These are phyloP conservation scores for Holacanthus passer DNA, from an alignment of 2,113 vertebrate genomes.

Conservation along the genomic window DNA sequence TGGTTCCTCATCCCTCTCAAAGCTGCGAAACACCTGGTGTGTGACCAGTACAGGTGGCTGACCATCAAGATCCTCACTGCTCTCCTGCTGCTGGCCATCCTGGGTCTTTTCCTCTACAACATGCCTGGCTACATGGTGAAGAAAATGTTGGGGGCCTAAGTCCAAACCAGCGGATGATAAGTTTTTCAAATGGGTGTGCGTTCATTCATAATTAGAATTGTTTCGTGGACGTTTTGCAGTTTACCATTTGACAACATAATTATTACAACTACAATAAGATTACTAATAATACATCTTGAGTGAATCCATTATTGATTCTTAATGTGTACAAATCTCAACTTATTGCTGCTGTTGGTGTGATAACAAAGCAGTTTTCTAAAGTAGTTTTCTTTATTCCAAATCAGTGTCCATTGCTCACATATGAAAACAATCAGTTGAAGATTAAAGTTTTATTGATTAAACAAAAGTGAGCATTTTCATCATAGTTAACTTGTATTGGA, in stretches of 20 bases:
- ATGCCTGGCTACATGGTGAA: slow-evolving; percentile 98
- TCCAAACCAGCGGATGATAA: not conserved
- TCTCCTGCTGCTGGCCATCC: slow-evolving; percentile 89
- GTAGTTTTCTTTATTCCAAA: not conserved
- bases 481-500: slow-evolving; percentile 9
- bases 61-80: slow-evolving; percentile 93
- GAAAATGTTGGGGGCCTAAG: slow-evolving; percentile 90
- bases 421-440: not conserved
- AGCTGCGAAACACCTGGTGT: slow-evolving; percentile 94
- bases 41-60: slow-evolving; percentile 96
- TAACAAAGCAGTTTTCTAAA: not conserved
- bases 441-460: not conserved
- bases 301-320: slow-evolving; percentile 12
- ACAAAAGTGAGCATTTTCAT: not conserved
- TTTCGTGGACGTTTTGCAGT: slow-evolving; percentile 22
- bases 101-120: slow-evolving; percentile 94
- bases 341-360: slow-evolving; percentile 15
- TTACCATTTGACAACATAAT: slow-evolving; percentile 21
- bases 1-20: slow-evolving; percentile 97
- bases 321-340: slow-evolving; percentile 40
- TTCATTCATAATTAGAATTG: slow-evolving; percentile 28
- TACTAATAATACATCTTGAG: slow-evolving; percentile 1
- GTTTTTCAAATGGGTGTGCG: slow-evolving; percentile 10
- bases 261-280: not conserved
- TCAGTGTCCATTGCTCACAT: not conserved